These are phyloP conservation scores for Poecilobothrus nobilitatus DNA, from an alignment of 2,888 invertebrate genomes.

Conservation along the genomic window DNA sequence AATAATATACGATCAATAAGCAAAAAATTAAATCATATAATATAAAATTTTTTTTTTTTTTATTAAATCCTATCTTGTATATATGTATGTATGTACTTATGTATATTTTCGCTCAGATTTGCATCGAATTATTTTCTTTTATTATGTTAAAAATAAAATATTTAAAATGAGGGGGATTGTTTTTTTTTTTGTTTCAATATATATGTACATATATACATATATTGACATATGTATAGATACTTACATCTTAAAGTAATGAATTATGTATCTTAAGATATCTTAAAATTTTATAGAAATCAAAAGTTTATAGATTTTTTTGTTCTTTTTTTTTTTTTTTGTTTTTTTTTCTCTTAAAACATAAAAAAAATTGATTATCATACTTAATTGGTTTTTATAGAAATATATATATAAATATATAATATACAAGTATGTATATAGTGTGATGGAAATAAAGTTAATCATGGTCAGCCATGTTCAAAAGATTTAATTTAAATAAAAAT, in stretches of 20 bases:
- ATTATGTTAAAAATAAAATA: too few species aligned
- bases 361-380: background rate
- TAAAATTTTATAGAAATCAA: slow-evolving; percentile 1
- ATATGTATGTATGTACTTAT: too few species aligned
- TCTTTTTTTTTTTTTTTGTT: background rate
- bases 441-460: background rate
- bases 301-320: background rate
- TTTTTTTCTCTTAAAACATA: too few species aligned
- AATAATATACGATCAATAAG: too few species aligned
- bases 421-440: background rate
- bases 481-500: background rate
- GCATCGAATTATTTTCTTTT: background rate
- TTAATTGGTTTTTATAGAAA: background rate
- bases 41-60: too few species aligned
- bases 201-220: too few species aligned
- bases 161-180: too few species aligned
- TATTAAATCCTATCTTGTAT: background rate
- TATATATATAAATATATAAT: background rate
- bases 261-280: background rate
- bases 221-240: too few species aligned
- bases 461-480: background rate
- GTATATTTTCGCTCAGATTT: background rate
- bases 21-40: background rate
- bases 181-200: too few species aligned
- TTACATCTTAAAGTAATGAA: background rate